A percentile compares a stretch with the other conserved stretches of the same genome.
These are phyloP conservation scores for Marcusenius ussheri DNA, from an alignment of 2,113 vertebrate genomes.

Conservation along the genomic window DNA sequence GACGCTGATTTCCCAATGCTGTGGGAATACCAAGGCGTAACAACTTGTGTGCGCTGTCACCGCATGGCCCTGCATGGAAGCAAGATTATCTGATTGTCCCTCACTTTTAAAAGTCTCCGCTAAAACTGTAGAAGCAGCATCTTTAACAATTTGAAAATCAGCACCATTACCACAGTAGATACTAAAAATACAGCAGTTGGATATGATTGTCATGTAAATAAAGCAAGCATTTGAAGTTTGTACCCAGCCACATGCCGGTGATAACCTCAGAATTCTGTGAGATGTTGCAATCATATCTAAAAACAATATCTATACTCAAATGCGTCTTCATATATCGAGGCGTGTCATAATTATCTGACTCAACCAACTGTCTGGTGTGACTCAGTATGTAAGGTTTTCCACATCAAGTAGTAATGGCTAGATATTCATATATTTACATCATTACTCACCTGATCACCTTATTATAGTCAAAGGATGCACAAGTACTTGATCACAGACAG, in stretches of 20 bases:
- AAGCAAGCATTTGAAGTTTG: not conserved
- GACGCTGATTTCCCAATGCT: not conserved
- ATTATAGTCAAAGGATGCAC: not conserved
- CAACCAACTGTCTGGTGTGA: constrained; percentile 15
- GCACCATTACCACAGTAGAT: not conserved
- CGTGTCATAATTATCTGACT: not conserved
- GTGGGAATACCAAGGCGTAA: not conserved
- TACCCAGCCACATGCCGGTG: not conserved
- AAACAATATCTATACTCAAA: not conserved
- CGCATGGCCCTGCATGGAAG: not conserved
- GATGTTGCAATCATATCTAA: not conserved
- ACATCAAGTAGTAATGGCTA: not conserved
- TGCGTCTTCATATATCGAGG: no score
- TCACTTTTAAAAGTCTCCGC: not conserved
- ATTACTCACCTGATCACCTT: not conserved
- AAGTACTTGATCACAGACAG: not conserved
- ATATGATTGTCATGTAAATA: not conserved
- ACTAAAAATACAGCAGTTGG: not conserved
- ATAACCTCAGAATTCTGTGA: not conserved
- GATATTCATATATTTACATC: not conserved
- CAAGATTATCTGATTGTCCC: not conserved
- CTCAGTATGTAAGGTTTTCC: constrained; percentile 2
- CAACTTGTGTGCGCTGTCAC: not conserved
- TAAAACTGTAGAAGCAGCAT: not conserved
- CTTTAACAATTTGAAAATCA: not conserved